Evolutionary conservation across 64 coral and sea anemone species (phyloP).

Genomic region (Actinia equina): DNA sequence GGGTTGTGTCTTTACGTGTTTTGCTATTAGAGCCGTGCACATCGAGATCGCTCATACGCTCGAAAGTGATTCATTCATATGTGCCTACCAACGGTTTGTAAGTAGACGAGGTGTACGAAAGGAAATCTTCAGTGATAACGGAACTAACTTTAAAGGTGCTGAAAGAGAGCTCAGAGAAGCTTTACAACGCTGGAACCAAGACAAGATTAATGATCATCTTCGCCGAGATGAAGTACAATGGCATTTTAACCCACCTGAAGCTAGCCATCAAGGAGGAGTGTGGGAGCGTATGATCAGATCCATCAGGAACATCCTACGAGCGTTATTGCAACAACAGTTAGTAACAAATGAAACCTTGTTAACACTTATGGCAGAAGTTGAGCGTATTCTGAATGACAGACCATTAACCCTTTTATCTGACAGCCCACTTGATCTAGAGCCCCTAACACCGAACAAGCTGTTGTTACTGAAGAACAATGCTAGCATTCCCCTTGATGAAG

Average conservation of each 20-base stretch:
- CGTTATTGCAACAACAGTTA: neutral
- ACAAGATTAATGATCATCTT: neutral
- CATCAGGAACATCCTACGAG: slow-evolving; percentile 11
- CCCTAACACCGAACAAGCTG: slow-evolving; percentile 21
- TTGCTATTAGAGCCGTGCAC: slow-evolving; percentile 15
- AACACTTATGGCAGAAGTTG: neutral
- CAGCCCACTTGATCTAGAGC: slow-evolving; percentile 4
- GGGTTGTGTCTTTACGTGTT: slow-evolving; percentile 46
- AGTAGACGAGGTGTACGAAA: slow-evolving; percentile 6
- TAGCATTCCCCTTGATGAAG: neutral
- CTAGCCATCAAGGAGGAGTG: slow-evolving; percentile 53
- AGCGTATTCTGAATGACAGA: slow-evolving; percentile 32
- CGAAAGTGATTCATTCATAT: slow-evolving; percentile 25
- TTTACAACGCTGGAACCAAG: slow-evolving; percentile 14
- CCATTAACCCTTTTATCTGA: neutral
- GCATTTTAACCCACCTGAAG: slow-evolving; percentile 48
- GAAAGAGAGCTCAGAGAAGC: neutral
- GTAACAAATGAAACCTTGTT: slow-evolving; percentile 25
- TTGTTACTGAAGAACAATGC: neutral
- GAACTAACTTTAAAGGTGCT: slow-evolving; percentile 60
- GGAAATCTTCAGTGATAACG: slow-evolving; percentile 33
- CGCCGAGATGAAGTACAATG: slow-evolving; percentile 10
- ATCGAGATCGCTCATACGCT: slow-evolving; percentile 49
- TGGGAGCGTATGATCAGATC: slow-evolving; percentile 50
- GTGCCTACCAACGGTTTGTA: slow-evolving; percentile 21